phyloP scores from a whole-genome alignment of 92 coral and sea anemone genomes.

The Epizoanthus ramosus region DNA sequence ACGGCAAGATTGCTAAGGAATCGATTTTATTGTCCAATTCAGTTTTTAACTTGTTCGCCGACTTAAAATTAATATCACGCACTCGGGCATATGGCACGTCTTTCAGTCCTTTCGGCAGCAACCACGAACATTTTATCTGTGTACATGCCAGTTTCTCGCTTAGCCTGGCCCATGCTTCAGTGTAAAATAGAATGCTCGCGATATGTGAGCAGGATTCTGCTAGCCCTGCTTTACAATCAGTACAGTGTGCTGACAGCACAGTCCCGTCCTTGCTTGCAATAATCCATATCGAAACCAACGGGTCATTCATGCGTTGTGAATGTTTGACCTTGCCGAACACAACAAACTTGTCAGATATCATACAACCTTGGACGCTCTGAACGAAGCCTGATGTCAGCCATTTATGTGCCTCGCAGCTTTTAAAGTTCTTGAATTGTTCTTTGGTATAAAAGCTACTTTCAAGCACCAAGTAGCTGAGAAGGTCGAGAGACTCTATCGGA shows the following conservation, averaged over 20 bases:
- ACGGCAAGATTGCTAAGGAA: neutral
- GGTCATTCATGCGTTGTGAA: constrained; percentile 62
- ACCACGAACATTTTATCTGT: constrained; percentile 9
- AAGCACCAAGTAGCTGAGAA: constrained; percentile 7
- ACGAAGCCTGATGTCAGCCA: constrained; percentile 39
- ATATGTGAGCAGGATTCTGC: constrained; percentile 67
- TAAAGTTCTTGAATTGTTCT: neutral
- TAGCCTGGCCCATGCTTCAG: constrained; percentile 53
- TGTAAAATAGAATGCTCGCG: constrained; percentile 59
- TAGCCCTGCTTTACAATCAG: constrained; percentile 59
- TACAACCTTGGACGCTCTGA: constrained; percentile 47
- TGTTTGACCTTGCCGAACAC: constrained; percentile 54
- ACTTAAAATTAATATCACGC: constrained; percentile 2
- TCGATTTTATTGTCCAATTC: constrained; percentile 13
- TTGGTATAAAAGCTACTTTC: constrained; percentile 13
- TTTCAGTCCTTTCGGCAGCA: constrained; percentile 10
- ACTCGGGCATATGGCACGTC: constrained; percentile 4
- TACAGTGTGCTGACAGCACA: constrained; percentile 57
- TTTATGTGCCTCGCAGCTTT: constrained; percentile 4
- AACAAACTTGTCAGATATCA: constrained; percentile 36
- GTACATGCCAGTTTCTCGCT: constrained; percentile 7
- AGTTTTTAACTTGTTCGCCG: neutral
- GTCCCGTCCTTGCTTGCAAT: constrained; percentile 55
- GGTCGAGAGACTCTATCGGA: neutral
- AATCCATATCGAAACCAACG: constrained; percentile 57